Base-by-base conservation (phyloP, 1,140 invertebrate species). In the Pseudomyrmex sp. region DNA sequence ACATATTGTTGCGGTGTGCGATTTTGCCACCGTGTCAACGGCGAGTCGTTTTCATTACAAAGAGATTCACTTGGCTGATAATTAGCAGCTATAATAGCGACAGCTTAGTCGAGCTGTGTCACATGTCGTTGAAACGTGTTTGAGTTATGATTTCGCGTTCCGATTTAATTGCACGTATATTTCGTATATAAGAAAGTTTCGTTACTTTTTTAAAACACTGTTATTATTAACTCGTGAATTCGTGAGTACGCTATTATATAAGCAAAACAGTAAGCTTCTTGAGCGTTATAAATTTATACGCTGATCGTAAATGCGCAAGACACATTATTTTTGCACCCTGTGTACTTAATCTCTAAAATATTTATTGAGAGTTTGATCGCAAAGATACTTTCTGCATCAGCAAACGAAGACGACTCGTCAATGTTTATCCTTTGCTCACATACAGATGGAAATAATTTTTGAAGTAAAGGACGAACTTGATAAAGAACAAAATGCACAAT, bases 371-470 rank as follows among this genome's bases (percentile, higher is more conserved):
- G 5, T 13, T 48, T 56, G 10, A 72, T 70, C 65, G 15, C 20
- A 44, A 58, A 70, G 4, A 13, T 13, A 48, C 50, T n/a, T 8
- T 35, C 15, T 26, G 18, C 13, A 26, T 2, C 26, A 59, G 7
- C 1, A 2, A 13, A 70, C 12, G 4, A 80, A 72, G 23, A 70
- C 10, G 1, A 5, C 48, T 70, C 20, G 2, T 79, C 20, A 13
- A 70, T 0, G n/a, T 9, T 91, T 90, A 92, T 79, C 82, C 83
- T 69, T 91, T 91, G 74, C 82, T 89, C 69, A 94, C 85, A 70
- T 94, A 93, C 72, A 92, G 77, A 72, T 93, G 92, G 91, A 94
- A 94, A 85, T 93, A 93, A 80, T 92, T 93, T 82, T 89, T 92
- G 50, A 94, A 93, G 73, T 93, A 94, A 74, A 94, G 91, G 82